A percentile compares a stretch with the other conserved stretches of the same genome.
Evolutionary conservation across 2,797 vertebrate species (phyloP).

Genomic region (Anabacerthia variegaticeps): DNA sequence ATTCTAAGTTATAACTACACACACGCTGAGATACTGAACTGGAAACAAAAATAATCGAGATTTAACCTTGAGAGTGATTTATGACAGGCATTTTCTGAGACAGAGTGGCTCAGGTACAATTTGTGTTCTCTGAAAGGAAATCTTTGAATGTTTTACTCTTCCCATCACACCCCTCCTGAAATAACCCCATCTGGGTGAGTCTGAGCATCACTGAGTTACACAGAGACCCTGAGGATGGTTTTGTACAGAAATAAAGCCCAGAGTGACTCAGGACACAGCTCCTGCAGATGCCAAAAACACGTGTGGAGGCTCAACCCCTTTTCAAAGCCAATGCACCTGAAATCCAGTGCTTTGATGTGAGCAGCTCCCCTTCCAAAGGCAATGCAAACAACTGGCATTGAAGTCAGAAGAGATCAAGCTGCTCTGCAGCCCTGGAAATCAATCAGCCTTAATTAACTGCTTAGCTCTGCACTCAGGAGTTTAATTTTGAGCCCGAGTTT

Average conservation of each 20-base stretch:
- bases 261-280: neutral
- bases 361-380: neutral
- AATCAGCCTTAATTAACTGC: slow-evolving; percentile 15
- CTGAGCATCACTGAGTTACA: neutral
- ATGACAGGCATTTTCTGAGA: neutral
- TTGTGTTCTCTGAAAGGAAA: neutral
- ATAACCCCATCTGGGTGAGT: neutral
- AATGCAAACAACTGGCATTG: rapidly evolving
- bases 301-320: neutral
- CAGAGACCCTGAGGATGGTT: neutral
- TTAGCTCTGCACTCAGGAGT: neutral
- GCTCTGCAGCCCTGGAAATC: neutral
- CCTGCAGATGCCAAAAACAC: neutral
- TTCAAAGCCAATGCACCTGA: neutral
- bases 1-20: neutral
- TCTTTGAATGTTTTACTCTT: neutral
- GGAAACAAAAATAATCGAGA: neutral
- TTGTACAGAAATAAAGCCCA: neutral
- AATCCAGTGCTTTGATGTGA: neutral
- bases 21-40: rapidly evolving
- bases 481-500: neutral
- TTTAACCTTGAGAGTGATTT: neutral
- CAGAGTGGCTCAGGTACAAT: neutral
- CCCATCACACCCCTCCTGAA: neutral
- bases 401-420: neutral